Conservation (phyloP, 2,797 vertebrate species). For the Crypturellus tataupa region DNA sequence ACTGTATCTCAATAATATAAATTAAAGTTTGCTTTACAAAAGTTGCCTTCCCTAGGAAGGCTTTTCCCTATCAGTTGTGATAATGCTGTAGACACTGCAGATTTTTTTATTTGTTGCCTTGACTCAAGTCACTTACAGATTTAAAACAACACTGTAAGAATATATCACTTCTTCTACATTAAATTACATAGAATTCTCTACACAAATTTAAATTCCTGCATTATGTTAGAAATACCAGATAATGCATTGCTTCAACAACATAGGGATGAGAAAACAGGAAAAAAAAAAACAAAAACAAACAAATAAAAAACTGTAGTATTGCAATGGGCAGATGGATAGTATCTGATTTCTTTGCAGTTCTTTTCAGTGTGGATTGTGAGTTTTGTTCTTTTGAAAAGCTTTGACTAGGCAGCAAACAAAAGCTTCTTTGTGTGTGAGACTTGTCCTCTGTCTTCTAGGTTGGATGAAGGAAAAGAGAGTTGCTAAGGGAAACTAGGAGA, state of each 20-base stretch:
- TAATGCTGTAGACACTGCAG: neutral
- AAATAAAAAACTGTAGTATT: neutral
- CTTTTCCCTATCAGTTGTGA: neutral
- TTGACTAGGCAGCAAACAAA: neutral
- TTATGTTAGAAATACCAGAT: neutral
- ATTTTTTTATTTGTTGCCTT: neutral
- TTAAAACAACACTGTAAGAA: neutral
- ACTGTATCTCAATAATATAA: neutral
- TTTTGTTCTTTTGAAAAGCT: neutral
- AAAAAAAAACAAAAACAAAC: neutral
- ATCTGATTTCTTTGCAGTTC: neutral
- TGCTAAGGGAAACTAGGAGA: neutral
- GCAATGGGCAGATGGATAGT: neutral
- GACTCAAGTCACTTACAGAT: neutral
- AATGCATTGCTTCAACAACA: neutral
- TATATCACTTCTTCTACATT: neutral
- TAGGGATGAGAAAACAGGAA: neutral
- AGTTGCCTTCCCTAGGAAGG: neutral
- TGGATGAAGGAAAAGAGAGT: neutral
- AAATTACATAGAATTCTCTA: neutral
- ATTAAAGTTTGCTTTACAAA: neutral
- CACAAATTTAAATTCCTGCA: neutral
- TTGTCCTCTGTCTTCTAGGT: neutral
- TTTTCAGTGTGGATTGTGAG: no score
- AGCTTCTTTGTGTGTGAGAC: neutral